phyloP scores from a whole-genome alignment of 2,113 vertebrate species.

The Anguilla rostrata region DNA sequence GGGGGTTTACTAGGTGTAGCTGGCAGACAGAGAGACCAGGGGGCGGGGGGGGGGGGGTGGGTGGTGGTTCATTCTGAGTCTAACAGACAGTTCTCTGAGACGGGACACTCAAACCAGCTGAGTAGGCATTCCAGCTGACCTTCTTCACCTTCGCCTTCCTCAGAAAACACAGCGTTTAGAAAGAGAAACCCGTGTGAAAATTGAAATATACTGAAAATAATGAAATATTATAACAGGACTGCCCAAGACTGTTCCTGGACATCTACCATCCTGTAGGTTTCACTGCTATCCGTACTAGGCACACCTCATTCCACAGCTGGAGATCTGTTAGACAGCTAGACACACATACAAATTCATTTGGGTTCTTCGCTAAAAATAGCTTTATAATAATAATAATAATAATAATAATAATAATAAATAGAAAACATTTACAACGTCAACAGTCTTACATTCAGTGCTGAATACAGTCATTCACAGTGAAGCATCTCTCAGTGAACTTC shows the following conservation, averaged over 20 bases:
- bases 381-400: conserved; percentile 20
- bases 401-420: conserved; percentile 1
- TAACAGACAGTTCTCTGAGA: not conserved
- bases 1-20: not conserved
- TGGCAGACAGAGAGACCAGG: not conserved
- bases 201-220: no score
- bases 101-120: no score
- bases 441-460: conserved; percentile 19
- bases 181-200: no score
- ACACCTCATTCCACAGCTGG: no score
- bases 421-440: conserved; percentile 18
- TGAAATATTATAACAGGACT: no score
- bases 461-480: conserved; percentile 12
- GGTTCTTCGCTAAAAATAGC: conserved; percentile 17
- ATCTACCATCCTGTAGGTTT: no score
- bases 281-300: no score
- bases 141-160: no score
- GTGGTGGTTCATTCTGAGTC: not conserved
- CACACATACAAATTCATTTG: not conserved
- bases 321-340: not conserved
- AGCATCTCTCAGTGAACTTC: conserved; percentile 7
- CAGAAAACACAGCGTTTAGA: no score
- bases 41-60: no score
- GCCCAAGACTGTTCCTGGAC: no score
- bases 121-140: no score